These are phyloP conservation scores for Lutjanus erythropterus DNA, from an alignment of 2,113 vertebrate genomes.

Conservation along the genomic window DNA sequence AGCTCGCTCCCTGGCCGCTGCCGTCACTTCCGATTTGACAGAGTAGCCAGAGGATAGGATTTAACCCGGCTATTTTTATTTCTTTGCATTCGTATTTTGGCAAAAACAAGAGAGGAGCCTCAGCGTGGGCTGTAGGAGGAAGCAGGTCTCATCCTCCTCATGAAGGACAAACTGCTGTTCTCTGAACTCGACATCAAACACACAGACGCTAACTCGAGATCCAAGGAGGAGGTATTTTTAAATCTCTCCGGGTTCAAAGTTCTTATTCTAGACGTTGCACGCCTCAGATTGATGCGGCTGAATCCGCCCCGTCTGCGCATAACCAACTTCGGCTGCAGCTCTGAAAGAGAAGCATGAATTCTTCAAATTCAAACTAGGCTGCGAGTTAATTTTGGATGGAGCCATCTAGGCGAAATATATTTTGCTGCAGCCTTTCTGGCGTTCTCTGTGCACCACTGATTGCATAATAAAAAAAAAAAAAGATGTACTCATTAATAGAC, in stretches of 20 bases:
- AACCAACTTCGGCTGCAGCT: background rate
- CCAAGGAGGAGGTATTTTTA: slow-evolving; percentile 64
- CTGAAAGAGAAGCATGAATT: slow-evolving; percentile 44
- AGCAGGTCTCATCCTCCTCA: slow-evolving; percentile 31
- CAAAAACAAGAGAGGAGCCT: slow-evolving; percentile 14
- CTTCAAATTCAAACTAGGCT: slow-evolving; percentile 65
- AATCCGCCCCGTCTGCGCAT: slow-evolving; percentile 26
- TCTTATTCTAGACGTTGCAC: slow-evolving; percentile 1
- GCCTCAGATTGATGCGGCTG: slow-evolving; percentile 16
- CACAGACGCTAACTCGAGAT: slow-evolving; percentile 24
- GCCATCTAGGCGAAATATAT: slow-evolving; percentile 52
- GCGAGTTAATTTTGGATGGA: slow-evolving; percentile 72
- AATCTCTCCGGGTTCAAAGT: slow-evolving; percentile 38
- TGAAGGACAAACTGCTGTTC: slow-evolving; percentile 61
- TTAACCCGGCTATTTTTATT: slow-evolving; percentile 57
- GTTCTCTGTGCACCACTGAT: slow-evolving; percentile 47
- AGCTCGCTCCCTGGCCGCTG: slow-evolving; percentile 20
- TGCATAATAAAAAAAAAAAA: slow-evolving; percentile 54
- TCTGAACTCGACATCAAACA: slow-evolving; percentile 65
- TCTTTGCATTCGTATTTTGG: slow-evolving; percentile 56
- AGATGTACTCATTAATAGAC: slow-evolving; percentile 68
- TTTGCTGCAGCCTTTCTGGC: slow-evolving; percentile 56
- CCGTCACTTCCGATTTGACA: slow-evolving; percentile 21
- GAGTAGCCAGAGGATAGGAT: slow-evolving; percentile 60
- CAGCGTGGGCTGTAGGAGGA: slow-evolving; percentile 25